These are phyloP conservation scores for Halichondria panicea DNA, from an alignment of 37 sponge, comb jelly and placozoan genomes.

Conservation along the genomic window DNA sequence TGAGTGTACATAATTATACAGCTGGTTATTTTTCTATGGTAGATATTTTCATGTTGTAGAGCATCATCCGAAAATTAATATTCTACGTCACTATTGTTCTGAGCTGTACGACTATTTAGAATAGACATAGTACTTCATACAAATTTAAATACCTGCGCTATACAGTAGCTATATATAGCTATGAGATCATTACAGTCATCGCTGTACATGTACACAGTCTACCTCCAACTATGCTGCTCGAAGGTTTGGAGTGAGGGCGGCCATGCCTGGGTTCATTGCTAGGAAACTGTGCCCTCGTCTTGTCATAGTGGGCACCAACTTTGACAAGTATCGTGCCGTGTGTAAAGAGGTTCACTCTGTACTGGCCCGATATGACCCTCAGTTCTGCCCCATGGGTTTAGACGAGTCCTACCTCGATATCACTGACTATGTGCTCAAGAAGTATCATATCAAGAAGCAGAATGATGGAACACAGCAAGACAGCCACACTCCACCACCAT, in stretches of 20 bases:
- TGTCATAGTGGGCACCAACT: constrained; percentile 77
- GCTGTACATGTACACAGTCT: constrained; percentile 67
- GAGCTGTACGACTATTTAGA: too few species aligned
- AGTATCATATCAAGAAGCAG: neutral
- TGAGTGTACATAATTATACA: constrained; percentile 26
- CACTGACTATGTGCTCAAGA: constrained; percentile 59
- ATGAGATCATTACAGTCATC: too few species aligned
- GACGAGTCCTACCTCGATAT: constrained; percentile 89
- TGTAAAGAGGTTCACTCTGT: constrained; percentile 71
- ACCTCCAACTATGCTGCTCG: constrained; percentile 97
- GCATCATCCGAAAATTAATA: too few species aligned
- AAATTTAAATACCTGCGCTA: too few species aligned
- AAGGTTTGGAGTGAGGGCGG: constrained; percentile 91
- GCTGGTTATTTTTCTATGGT: neutral
- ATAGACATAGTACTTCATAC: too few species aligned
- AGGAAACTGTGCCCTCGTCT: constrained; percentile 90
- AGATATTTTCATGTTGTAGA: too few species aligned
- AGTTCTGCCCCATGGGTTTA: constrained; percentile 76
- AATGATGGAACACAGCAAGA: neutral
- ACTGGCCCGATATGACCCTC: constrained; percentile 78
- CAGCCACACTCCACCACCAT: neutral
- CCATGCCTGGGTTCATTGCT: constrained; percentile 98
- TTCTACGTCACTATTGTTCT: too few species aligned
- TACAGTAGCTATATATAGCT: too few species aligned
- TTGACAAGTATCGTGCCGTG: constrained; percentile 72